Conservation (phyloP, 2,797 vertebrate genomes). For the Hapalemur alaotrensis region DNA sequence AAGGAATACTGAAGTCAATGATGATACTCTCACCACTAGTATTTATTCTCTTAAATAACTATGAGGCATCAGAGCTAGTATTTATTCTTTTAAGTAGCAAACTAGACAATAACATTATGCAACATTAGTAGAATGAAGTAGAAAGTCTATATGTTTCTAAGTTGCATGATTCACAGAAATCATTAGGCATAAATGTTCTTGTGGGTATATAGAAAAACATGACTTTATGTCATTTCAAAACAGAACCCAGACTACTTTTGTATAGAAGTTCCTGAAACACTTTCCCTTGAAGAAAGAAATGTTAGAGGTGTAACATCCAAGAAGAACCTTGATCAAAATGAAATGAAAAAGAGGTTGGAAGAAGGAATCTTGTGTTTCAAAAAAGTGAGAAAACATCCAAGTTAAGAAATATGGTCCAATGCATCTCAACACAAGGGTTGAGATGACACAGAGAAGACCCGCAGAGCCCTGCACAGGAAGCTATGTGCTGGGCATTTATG, state of each 20-base stretch:
- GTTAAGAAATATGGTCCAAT: background rate
- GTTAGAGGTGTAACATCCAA: background rate
- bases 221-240: background rate
- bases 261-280: background rate
- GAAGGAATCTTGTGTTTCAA: background rate
- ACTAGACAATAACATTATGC: background rate
- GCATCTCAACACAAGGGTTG: background rate
- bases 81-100: background rate
- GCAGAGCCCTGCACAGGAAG: fast-evolving
- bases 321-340: background rate
- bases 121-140: background rate
- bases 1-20: background rate
- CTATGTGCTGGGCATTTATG: fast-evolving
- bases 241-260: background rate
- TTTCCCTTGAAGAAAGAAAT: background rate
- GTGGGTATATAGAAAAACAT: background rate
- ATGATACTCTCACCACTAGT: background rate
- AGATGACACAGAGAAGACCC: background rate
- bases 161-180: background rate
- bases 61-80: background rate
- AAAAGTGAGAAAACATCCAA: background rate
- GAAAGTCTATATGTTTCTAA: background rate
- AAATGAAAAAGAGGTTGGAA: background rate
- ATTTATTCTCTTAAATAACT: background rate
- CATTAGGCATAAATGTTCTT: background rate